Evolutionary conservation across 1,140 invertebrate genomes (phyloP), one percentile per base, ranked within the genome.

Genomic region (Zaprionus inermis): DNA sequence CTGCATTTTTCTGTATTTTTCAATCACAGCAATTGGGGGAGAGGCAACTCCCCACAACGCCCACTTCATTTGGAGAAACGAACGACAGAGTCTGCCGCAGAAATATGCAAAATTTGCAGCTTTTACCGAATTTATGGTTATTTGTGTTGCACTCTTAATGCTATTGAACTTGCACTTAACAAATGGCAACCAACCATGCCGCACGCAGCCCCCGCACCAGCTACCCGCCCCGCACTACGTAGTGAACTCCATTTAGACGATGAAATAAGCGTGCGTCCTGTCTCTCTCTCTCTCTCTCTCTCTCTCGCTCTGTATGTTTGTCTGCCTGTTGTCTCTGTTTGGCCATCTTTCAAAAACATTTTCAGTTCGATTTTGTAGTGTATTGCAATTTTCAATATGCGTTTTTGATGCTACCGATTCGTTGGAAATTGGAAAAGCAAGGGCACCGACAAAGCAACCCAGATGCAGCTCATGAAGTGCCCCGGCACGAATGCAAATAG

Each of bases 101-200:
- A 88, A 88, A 88, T 86, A 89, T 88, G 83, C 83, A 88, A 83
- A 83, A 80, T 89, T 83, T 89, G 83, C 83, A 89, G 79, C 84
- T 83, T 86, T 88, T 80, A 58, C 52, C 67, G 76, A 88, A 88
- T 88, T 88, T 88, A 88, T 88, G 83, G 83, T 88, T 88, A 88
- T 88, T 88, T 88, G 84, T 88, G 83, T 78, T 88, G 83, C 83
- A 88, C 83, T 89, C 84, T 89, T 88, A 88, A 88, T 88, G 83
- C 83, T 88, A 88, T 88, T 88, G 83, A 88, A 88, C 83, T 88
- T 88, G 83, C 84, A 88, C 83, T 88, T 88, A 88, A 88, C 83
- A 89, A 88, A 88, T 88, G 79, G 84, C 79, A 83, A 70, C 83
- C 59, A 72, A 56, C 60, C 51, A 57, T 30, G 44, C 56, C 18